Conservation (phyloP, 2,797 vertebrate genomes). For the Linurgus olivaceus region DNA sequence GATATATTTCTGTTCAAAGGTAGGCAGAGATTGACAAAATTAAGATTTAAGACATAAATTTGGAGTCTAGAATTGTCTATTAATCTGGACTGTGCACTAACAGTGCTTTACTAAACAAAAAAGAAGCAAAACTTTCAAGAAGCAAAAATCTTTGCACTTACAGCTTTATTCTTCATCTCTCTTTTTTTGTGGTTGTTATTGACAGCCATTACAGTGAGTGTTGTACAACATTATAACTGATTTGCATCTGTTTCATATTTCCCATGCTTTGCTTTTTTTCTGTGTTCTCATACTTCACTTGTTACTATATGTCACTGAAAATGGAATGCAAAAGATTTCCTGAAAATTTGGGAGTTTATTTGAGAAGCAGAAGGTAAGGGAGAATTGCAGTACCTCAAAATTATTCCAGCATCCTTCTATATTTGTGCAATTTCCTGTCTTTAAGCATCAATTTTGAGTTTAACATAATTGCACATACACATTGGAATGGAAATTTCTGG, state of each 20-base stretch:
- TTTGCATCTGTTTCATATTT: background rate
- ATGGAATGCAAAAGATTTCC: background rate
- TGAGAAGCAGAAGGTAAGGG: background rate
- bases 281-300: background rate
- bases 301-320: background rate
- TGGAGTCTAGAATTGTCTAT: background rate
- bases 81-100: background rate
- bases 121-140: background rate
- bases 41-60: background rate
- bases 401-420: background rate
- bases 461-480: background rate
- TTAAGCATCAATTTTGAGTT: background rate
- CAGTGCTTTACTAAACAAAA: background rate
- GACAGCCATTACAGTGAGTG: background rate
- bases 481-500: background rate
- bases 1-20: background rate
- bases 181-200: background rate
- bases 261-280: background rate
- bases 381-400: background rate
- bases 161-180: background rate
- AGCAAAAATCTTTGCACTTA: background rate
- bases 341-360: background rate
- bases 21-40: background rate
- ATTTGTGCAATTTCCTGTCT: background rate
- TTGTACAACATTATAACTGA: background rate